Evolutionary conservation across 92 coral and sea anemone genomes (phyloP).

Genomic region (Bergia sp.): DNA sequence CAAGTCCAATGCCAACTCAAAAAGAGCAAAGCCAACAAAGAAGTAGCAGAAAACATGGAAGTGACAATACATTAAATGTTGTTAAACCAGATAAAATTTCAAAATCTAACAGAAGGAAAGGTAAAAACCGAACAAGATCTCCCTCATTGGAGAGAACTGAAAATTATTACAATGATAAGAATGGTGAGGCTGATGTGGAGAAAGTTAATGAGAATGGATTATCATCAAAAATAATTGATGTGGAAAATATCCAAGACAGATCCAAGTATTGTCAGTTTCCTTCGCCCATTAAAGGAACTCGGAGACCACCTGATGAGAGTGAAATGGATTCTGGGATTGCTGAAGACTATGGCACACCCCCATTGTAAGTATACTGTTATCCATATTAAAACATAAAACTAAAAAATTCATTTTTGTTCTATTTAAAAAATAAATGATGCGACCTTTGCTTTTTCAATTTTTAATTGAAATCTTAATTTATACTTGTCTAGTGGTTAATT

Average conservation of each 20-base stretch:
- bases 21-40: slow-evolving; percentile 9
- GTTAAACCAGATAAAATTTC: slow-evolving; percentile 33
- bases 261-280: slow-evolving; percentile 88
- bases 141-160: slow-evolving; percentile 59
- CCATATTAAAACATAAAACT: background rate
- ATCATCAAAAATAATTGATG: slow-evolving; percentile 35
- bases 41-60: background rate
- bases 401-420: too few species aligned
- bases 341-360: slow-evolving; percentile 52
- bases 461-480: too few species aligned
- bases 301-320: slow-evolving; percentile 54
- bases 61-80: slow-evolving; percentile 18
- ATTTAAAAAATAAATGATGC: too few species aligned
- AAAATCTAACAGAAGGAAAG: slow-evolving; percentile 59
- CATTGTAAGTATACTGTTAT: slow-evolving; percentile 58
- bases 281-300: slow-evolving; percentile 66
- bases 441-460: too few species aligned
- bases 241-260: slow-evolving; percentile 77
- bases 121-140: slow-evolving; percentile 65
- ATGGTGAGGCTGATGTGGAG: slow-evolving; percentile 34
- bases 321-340: slow-evolving; percentile 65
- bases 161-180: slow-evolving; percentile 4
- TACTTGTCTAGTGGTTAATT: too few species aligned
- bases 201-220: slow-evolving; percentile 37
- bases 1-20: slow-evolving; percentile 55